Conservation (phyloP, 2,888 invertebrate genomes). For the Orthonevra nobilis region DNA sequence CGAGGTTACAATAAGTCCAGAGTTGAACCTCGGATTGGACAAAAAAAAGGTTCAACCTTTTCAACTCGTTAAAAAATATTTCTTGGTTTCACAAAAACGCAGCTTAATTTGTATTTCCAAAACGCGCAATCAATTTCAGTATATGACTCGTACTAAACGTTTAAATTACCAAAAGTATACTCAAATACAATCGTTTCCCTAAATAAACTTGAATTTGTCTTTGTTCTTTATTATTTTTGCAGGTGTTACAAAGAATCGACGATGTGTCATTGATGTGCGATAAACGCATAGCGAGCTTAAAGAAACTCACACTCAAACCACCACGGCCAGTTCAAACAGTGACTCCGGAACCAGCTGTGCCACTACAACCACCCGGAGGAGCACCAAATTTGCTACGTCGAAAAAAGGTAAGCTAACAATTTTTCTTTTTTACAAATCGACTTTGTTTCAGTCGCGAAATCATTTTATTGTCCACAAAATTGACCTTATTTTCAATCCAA, state of each 20-base stretch:
- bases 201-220: constrained; percentile 24
- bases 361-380: constrained; percentile 82
- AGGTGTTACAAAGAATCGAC: constrained; percentile 95
- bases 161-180: too few relatives aligned
- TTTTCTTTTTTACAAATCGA: too few relatives aligned
- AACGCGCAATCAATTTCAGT: too few relatives aligned
- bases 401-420: constrained; percentile 80
- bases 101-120: too few relatives aligned
- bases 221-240: constrained; percentile 63
- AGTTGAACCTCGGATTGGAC: too few relatives aligned
- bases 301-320: constrained; percentile 86
- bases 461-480: not conserved
- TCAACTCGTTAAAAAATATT: too few relatives aligned
- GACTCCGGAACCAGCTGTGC: constrained; percentile 86
- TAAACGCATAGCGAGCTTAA: constrained; percentile 87
- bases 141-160: too few relatives aligned
- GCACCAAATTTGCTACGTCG: constrained; percentile 80
- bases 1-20: too few relatives aligned
- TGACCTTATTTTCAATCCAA: constrained; percentile 32
- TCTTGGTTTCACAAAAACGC: too few relatives aligned
- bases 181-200: too few relatives aligned
- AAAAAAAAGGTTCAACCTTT: too few relatives aligned
- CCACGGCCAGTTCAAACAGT: constrained; percentile 90
- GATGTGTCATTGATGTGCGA: constrained; percentile 97
- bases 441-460: constrained; percentile 27